Evolutionary conservation across 2,888 invertebrate genomes (phyloP).

Genomic region (Drosophila phalerata): DNA sequence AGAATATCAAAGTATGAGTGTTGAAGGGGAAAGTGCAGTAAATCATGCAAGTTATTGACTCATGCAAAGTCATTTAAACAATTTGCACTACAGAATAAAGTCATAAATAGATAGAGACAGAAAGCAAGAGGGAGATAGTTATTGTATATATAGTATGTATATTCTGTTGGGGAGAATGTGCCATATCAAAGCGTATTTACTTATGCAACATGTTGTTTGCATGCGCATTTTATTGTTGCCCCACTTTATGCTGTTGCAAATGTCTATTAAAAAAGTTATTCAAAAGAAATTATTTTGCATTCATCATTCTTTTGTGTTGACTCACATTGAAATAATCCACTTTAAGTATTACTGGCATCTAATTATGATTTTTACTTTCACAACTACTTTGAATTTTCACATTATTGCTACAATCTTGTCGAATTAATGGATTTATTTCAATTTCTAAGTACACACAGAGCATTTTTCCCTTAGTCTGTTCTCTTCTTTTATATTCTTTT

Average conservation of each 20-base stretch:
- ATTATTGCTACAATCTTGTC: no score
- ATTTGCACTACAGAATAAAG: slow-evolving; percentile 52
- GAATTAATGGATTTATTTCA: no score
- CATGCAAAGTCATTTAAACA: slow-evolving; percentile 65
- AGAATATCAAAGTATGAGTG: slow-evolving; percentile 32
- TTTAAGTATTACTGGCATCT: neutral
- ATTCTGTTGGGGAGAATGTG: slow-evolving; percentile 9
- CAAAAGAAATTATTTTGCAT: slow-evolving; percentile 3
- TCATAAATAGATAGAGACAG: slow-evolving; percentile 32
- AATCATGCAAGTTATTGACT: slow-evolving; percentile 65
- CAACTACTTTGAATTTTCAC: no score
- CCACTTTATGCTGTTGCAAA: slow-evolving; percentile 31
- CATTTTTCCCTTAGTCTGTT: no score
- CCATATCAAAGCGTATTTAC: slow-evolving; percentile 29
- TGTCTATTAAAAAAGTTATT: slow-evolving; percentile 18
- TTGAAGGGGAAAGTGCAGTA: slow-evolving; percentile 38
- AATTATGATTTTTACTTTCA: neutral
- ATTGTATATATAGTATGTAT: neutral
- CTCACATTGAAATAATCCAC: slow-evolving; percentile 1
- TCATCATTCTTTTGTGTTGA: slow-evolving; percentile 7
- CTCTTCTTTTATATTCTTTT: neutral
- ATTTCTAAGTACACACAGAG: no score
- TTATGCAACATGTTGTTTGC: slow-evolving; percentile 53
- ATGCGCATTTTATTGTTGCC: slow-evolving; percentile 34
- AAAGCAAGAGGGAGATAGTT: neutral